Evolutionary conservation across 2,797 vertebrate species (phyloP).

Genomic region (Melopsittacus undulatus): DNA sequence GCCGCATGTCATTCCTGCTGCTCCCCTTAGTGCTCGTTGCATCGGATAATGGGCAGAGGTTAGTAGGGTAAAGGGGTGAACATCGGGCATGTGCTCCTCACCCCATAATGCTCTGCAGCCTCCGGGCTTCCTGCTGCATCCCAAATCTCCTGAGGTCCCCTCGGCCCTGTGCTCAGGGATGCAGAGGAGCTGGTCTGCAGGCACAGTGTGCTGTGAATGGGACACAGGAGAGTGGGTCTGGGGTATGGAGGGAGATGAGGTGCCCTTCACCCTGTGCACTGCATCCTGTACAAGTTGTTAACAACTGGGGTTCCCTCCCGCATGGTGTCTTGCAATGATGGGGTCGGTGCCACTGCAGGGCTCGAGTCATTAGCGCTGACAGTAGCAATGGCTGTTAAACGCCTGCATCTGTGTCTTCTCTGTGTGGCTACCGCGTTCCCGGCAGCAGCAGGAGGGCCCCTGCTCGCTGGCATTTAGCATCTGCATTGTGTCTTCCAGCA

Average conservation of each 20-base stretch:
- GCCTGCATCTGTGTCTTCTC: neutral
- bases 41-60: neutral
- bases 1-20: neutral
- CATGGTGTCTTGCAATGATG: rapidly evolving
- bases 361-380: neutral
- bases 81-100: neutral
- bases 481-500: constrained; percentile 26
- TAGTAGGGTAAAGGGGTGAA: neutral
- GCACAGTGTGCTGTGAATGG: neutral
- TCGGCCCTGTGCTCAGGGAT: rapidly evolving
- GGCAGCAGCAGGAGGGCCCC: constrained; percentile 32
- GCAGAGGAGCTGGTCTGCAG: neutral
- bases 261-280: neutral
- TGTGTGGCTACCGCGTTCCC: neutral
- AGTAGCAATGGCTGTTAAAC: neutral
- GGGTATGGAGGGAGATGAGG: rapidly evolving
- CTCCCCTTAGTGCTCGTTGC: neutral
- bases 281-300: neutral
- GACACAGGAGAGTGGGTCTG: neutral
- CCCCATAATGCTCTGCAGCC: neutral
- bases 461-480: constrained; percentile 29
- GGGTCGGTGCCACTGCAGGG: neutral
- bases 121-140: neutral
- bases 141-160: neutral
- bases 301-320: neutral